Base-by-base conservation (phyloP, 2,797 vertebrate species). In the Parauchenoglanis punctatus region DNA sequence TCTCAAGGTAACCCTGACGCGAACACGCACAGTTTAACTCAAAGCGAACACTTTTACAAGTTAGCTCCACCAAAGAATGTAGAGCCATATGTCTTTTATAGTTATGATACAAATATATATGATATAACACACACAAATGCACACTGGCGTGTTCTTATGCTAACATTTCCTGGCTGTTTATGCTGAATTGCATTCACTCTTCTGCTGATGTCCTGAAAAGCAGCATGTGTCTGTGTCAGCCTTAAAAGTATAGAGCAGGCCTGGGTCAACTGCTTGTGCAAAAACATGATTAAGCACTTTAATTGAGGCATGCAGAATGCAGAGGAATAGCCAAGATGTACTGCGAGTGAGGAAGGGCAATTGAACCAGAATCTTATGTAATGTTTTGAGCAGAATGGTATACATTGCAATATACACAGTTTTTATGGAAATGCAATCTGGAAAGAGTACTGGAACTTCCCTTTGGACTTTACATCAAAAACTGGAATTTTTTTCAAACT, bases 1-100 rank as follows among this genome's bases (percentile, higher is more conserved):
- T 56, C 96, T 99, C 91, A 99, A 99, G 98, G 98, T 99, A 97
- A 97, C 94, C 88, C 86, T 61, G 49, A 83, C 54, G 10, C 77
- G 61, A 88, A 56, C 65, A 77, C 61, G 23, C 73, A 56, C 85
- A 52, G 6, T 35, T 85, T 20, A 86, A 72, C 44, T 75, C 17
- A 20, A 78, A 56, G 25, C 5, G 15, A 17, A 78, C 76, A 56
- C 46, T 75, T 20, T 82, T 56, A 46, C 23, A 80, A 1, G 81
- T 49, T n/a, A 54, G 75, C 35, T 35, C 49, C 49, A 18, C 17
- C 31, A 20, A 56, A 61, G 54, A 80, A 59, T 40, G 20, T 44
- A 44, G 6, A 46, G 31, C 17, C 77, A 12, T 61, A 2, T 25
- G 44, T 59, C 56, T 80, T 35, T 20, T 78, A 28, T 3, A 54